Evolutionary conservation across 1,140 invertebrate genomes (phyloP).

Genomic region (Zaprionus kolodkinae): DNA sequence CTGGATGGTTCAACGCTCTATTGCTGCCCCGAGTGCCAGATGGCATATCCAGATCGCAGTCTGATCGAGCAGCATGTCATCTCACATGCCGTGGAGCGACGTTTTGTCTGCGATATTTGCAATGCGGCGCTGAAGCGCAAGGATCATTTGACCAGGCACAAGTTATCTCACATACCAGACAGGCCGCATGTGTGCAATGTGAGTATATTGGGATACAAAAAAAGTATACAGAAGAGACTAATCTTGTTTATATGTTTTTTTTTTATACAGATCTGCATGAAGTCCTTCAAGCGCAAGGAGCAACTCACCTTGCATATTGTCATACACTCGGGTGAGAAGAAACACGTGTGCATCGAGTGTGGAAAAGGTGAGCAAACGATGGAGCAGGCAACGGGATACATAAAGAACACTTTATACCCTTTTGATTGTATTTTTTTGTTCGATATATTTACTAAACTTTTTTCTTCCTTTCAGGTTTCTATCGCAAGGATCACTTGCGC

Average conservation of each 20-base stretch:
- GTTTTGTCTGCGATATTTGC: slow-evolving; percentile 93
- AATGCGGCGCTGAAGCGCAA: slow-evolving; percentile 93
- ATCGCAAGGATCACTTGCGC: slow-evolving; percentile 91
- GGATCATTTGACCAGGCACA: slow-evolving; percentile 92
- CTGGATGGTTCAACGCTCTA: slow-evolving; percentile 93
- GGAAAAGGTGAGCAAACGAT: slow-evolving; percentile 88
- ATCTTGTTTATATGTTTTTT: not conserved
- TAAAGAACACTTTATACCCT: not conserved
- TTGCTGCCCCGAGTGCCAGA: slow-evolving; percentile 94
- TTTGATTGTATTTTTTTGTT: not conserved
- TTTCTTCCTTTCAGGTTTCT: slow-evolving; percentile 85
- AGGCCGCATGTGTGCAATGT: slow-evolving; percentile 92
- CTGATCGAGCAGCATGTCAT: slow-evolving; percentile 92
- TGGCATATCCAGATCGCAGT: slow-evolving; percentile 93
- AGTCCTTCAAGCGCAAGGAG: slow-evolving; percentile 94
- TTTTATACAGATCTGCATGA: slow-evolving; percentile 88
- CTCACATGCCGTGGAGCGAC: slow-evolving; percentile 92
- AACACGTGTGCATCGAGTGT: slow-evolving; percentile 93
- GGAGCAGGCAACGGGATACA: not conserved
- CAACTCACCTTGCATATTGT: slow-evolving; percentile 93
- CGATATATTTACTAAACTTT: not conserved
- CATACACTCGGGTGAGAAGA: slow-evolving; percentile 94
- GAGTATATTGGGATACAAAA: slow-evolving; percentile 30
- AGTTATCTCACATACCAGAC: slow-evolving; percentile 92
- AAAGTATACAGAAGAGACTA: not conserved